Conservation (phyloP, 2,797 vertebrate genomes). For the Acipenser transmontanus region DNA sequence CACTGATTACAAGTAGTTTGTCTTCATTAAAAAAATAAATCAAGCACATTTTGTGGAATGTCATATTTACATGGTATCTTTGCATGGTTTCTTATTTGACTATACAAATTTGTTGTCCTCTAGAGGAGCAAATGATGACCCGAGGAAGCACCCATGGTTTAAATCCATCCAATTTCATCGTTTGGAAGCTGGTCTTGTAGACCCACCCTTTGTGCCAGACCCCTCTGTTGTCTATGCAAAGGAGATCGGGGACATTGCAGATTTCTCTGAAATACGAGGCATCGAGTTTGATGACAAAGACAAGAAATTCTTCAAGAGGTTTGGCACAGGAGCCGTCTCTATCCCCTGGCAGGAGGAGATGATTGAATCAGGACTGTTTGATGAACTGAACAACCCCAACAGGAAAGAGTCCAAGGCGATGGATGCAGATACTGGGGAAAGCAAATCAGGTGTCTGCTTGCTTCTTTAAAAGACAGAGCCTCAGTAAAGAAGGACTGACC, state of each 20-base stretch:
- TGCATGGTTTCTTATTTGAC: neutral
- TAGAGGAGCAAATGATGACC: slow-evolving; percentile 66
- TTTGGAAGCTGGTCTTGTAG: slow-evolving; percentile 78
- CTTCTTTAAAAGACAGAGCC: slow-evolving; percentile 60
- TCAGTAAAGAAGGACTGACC: neutral
- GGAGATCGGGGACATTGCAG: slow-evolving; percentile 80
- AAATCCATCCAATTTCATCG: slow-evolving; percentile 81
- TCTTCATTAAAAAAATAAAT: no score
- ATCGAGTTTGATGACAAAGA: slow-evolving; percentile 81
- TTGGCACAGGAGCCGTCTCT: slow-evolving; percentile 75
- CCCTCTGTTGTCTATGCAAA: slow-evolving; percentile 88
- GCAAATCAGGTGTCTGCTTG: slow-evolving; percentile 79
- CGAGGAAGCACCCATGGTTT: slow-evolving; percentile 84
- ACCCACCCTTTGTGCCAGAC: slow-evolving; percentile 82
- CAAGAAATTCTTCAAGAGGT: slow-evolving; percentile 81
- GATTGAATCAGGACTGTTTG: slow-evolving; percentile 81
- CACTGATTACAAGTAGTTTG: no score
- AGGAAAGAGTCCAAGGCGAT: slow-evolving; percentile 51
- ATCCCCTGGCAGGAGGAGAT: slow-evolving; percentile 85
- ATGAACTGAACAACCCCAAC: slow-evolving; percentile 81
- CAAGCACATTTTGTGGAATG: no score
- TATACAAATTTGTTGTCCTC: no score
- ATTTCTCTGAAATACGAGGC: slow-evolving; percentile 84
- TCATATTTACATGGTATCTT: no score
- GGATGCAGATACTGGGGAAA: slow-evolving; percentile 39